phyloP scores from a whole-genome alignment of 2,888 invertebrate species.

The Rhagonycha lutea region DNA sequence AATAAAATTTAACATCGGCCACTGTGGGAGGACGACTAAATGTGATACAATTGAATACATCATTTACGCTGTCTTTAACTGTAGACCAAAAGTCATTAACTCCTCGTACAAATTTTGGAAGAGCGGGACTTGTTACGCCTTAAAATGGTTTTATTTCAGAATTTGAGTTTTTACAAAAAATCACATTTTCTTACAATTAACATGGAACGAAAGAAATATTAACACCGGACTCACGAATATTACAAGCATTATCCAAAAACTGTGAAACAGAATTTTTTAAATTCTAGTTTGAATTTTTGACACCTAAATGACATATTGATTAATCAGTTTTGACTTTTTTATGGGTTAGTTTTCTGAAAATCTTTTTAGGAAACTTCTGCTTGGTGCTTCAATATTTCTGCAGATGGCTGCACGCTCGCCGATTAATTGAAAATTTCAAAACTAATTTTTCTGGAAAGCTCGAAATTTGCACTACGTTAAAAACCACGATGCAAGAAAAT shows the following conservation, averaged over 20 bases:
- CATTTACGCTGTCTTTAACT: conserved; percentile 11
- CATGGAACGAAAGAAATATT: neutral
- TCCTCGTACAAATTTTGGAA: conserved; percentile 5
- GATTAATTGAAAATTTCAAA: neutral
- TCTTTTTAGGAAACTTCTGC: neutral
- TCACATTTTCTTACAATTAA: neutral
- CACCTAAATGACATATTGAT: neutral
- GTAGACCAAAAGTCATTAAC: conserved; percentile 6
- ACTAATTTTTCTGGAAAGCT: neutral
- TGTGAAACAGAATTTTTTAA: neutral
- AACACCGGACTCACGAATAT: neutral
- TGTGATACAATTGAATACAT: conserved; percentile 16
- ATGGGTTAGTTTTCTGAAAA: neutral
- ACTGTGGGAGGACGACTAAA: conserved; percentile 11
- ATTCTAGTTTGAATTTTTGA: neutral
- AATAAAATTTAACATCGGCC: conserved; percentile 18
- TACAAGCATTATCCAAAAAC: neutral
- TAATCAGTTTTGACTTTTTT: neutral
- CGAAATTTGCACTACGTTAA: too few species aligned
- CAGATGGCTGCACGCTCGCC: neutral
- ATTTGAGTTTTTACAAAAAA: neutral
- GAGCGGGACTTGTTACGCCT: neutral
- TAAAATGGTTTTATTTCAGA: neutral
- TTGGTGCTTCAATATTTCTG: neutral
- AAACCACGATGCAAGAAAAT: too few species aligned